Evolutionary conservation across 2,797 vertebrate genomes (phyloP), one percentile per base, ranked within the genome.

Genomic region (Botia almorhae): DNA sequence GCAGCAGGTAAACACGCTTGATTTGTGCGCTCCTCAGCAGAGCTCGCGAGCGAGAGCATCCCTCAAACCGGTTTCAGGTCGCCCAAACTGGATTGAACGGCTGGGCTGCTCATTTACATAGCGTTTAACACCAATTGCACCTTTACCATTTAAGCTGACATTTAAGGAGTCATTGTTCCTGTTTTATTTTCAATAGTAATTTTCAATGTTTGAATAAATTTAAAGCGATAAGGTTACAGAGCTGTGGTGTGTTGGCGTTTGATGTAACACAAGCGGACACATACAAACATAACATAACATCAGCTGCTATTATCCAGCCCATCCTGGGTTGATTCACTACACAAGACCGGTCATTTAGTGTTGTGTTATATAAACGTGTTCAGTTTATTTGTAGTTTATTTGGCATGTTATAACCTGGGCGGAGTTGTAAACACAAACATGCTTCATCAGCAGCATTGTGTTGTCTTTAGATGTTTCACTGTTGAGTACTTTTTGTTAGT

Each of bases 11-110:
- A 79, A 67, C n/a, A 55, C 29, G 33, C 56, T 29, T 3, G 26
- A 4, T 79, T 80, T 43, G 12, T n/a, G 29, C 16, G 10, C 2
- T 8, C 8, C 2, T 8, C 70, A 2, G 13, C 3, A 14, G 14
- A 51, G 50, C 50, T 53, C 58, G 11, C 14, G 19, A 65, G 11
- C 68, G 29, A n/a, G n/a, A n/a, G n/a, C 33, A 19, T 72, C 77
- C 12, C 21, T 67, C 17, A 74, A 80, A 80, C 78, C 61, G 70
- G 78, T 74, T 80, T 60, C 70, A 68, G 48, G 78, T 80, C 70
- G 78, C 70, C 70, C 4, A 80, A 68, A 80, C 78, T 80, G 78
- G 78, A 74, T 68, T 58, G 78, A 58, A 50, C 61, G n/a, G 58
- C 60, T 43, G 36, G 21, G 29, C n/a, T 3, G 12, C 12, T 50